phyloP scores from a whole-genome alignment of 2,113 vertebrate genomes.

The Butorides virescens region DNA sequence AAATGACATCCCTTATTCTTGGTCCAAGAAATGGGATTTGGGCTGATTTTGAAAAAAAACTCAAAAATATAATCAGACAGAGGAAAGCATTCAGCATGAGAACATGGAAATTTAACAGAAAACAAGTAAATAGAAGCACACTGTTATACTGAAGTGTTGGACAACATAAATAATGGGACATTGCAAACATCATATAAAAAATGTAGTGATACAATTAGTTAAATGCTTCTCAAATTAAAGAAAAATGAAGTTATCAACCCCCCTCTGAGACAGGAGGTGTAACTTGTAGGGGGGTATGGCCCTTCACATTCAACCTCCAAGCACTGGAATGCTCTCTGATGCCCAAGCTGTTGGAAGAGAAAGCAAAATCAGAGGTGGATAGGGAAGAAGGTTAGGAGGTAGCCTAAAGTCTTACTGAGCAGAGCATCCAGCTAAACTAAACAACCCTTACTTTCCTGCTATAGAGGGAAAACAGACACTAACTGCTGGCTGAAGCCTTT shows the following conservation, averaged over 20 bases:
- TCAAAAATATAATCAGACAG: background rate
- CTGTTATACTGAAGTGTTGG: background rate
- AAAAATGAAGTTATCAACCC: background rate
- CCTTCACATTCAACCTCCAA: background rate
- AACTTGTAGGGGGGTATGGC: background rate
- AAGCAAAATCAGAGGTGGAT: accelerated
- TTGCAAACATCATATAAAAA: background rate
- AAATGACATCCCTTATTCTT: background rate
- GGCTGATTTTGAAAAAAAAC: background rate
- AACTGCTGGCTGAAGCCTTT: background rate
- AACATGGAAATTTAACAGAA: slow-evolving; percentile 3
- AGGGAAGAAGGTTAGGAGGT: background rate
- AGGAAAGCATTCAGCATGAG: background rate
- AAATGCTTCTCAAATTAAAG: background rate
- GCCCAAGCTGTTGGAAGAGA: background rate
- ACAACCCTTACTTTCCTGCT: background rate
- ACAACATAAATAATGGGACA: background rate
- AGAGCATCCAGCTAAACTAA: background rate
- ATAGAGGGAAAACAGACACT: background rate
- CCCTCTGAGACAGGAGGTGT: background rate
- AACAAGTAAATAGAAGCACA: background rate
- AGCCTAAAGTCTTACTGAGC: background rate
- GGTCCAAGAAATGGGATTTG: background rate
- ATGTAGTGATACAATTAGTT: background rate
- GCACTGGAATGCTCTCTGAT: background rate